A percentile compares a stretch with the other conserved stretches of the same genome.
phyloP scores from a whole-genome alignment of 92 coral and sea anemone genomes.

The Diadumene lineata region DNA sequence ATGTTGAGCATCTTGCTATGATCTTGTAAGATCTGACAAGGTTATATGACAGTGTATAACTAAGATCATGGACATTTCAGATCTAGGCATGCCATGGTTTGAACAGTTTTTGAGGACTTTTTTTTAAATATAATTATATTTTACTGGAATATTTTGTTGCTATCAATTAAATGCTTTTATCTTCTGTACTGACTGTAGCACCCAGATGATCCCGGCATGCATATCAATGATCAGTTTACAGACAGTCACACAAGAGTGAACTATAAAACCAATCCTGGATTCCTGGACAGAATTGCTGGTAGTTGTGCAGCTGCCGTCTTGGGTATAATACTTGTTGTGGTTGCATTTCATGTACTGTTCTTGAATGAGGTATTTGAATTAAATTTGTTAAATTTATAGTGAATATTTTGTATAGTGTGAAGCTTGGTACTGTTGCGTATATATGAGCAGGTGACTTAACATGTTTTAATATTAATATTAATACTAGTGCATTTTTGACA shows the following conservation, averaged over 20 bases:
- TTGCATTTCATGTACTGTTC: conserved; percentile 81
- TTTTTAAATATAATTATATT: background rate
- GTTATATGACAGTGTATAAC: too few relatives aligned
- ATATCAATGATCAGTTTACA: conserved; percentile 22
- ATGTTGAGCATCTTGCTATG: too few relatives aligned
- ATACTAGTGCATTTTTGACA: too few relatives aligned
- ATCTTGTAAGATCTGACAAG: too few relatives aligned
- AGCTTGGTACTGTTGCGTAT: too few relatives aligned
- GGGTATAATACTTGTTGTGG: conserved; percentile 78
- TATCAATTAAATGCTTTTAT: background rate
- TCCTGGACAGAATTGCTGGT: conserved; percentile 63
- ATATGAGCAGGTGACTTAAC: too few relatives aligned
- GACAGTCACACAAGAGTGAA: conserved; percentile 82
- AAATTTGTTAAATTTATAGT: too few relatives aligned
- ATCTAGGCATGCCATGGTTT: too few relatives aligned
- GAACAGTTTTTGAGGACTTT: background rate
- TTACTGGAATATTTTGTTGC: background rate
- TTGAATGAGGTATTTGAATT: conserved; percentile 86
- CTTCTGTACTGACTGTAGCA: conserved; percentile 48
- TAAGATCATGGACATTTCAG: too few relatives aligned
- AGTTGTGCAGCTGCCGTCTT: conserved; percentile 80
- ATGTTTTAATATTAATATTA: too few relatives aligned
- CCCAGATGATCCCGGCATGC: conserved; percentile 90
- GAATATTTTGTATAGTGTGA: too few relatives aligned
- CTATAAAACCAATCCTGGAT: conserved; percentile 83